These are phyloP conservation scores for Drosophila nr. medialis DNA, from an alignment of 2,888 invertebrate species.

Conservation along the genomic window DNA sequence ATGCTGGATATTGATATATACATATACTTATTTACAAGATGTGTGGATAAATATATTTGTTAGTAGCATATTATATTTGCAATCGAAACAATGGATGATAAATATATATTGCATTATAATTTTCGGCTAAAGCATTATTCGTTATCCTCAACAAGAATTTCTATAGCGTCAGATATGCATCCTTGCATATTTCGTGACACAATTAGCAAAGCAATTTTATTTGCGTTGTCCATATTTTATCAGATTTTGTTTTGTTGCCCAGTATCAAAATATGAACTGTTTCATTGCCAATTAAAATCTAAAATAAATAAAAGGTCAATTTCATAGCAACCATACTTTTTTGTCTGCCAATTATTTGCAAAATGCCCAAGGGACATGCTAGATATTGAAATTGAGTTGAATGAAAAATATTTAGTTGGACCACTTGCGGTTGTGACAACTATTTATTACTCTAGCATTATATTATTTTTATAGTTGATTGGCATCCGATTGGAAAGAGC, in stretches of 20 bases:
- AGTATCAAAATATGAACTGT: conserved; percentile 9
- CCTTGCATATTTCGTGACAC: not conserved
- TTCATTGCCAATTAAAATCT: conserved; percentile 58
- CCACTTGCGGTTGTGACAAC: not conserved
- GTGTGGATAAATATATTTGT: not conserved
- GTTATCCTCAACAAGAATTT: not conserved
- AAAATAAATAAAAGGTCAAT: conserved; percentile 55
- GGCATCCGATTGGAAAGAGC: not conserved
- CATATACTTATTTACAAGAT: not conserved
- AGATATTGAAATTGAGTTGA: not conserved
- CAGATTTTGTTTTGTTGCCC: not conserved
- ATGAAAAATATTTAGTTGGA: not conserved
- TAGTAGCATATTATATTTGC: not conserved
- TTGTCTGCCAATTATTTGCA: not conserved
- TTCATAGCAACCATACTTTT: conserved; percentile 38
- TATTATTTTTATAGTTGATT: not conserved
- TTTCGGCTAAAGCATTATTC: not conserved
- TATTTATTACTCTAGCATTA: not conserved
- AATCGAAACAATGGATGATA: not conserved
- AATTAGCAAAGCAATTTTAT: not conserved
- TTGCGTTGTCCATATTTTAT: not conserved
- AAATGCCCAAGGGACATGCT: conserved; percentile 1
- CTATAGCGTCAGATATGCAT: not conserved
- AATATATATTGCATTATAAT: not conserved
- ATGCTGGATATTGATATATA: not conserved